Conservation (phyloP, 1,140 invertebrate species). For the Leptopilina clavipes region DNA sequence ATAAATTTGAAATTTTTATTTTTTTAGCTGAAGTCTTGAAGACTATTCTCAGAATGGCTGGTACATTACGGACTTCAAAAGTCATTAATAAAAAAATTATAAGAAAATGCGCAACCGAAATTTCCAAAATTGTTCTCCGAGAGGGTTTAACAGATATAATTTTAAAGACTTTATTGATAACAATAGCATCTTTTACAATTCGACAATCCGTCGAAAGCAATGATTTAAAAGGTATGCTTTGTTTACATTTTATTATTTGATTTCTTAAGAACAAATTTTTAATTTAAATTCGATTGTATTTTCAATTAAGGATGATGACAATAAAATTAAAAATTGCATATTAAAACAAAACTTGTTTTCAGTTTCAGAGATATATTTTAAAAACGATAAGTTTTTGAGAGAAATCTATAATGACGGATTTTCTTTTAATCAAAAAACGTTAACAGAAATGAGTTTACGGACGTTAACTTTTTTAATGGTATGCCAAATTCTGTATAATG, state of each 20-base stretch:
- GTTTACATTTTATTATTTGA: not conserved
- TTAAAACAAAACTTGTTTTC: not conserved
- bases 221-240: not conserved
- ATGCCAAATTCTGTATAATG: constrained; percentile 44
- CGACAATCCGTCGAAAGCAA: constrained; percentile 39
- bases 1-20: not conserved
- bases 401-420: constrained; percentile 47
- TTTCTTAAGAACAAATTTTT: no score
- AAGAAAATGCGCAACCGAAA: constrained; percentile 40
- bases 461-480: constrained; percentile 46
- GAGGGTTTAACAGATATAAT: constrained; percentile 32
- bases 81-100: constrained; percentile 32
- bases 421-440: constrained; percentile 35
- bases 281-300: no score
- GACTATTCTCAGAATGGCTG: constrained; percentile 48
- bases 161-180: constrained; percentile 44
- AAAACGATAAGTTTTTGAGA: not conserved
- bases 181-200: constrained; percentile 38
- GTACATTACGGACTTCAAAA: constrained; percentile 37
- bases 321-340: not conserved
- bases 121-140: constrained; percentile 43
- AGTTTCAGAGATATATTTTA: constrained; percentile 8
- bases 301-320: no score
- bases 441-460: constrained; percentile 45
- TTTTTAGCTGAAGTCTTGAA: constrained; percentile 45